A percentile compares a stretch with the other conserved stretches of the same genome.
Evolutionary conservation across 2,888 invertebrate genomes (phyloP).

Genomic region (Meganola albula): DNA sequence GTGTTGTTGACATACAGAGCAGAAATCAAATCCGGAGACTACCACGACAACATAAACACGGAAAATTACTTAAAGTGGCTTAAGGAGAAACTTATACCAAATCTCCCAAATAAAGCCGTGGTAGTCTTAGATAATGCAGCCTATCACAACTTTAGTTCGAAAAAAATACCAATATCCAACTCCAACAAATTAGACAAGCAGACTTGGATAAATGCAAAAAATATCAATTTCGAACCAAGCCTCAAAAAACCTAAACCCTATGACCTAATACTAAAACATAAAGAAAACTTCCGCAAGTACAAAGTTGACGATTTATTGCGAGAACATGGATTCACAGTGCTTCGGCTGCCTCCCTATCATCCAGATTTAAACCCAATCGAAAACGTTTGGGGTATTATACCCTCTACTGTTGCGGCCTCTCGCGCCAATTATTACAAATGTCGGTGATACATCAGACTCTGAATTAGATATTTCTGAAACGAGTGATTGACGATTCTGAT

Average conservation of each 20-base stretch:
- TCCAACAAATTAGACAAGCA: constrained; percentile 1
- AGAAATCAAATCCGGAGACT: constrained; percentile 19
- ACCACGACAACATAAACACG: constrained; percentile 22
- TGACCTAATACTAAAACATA: constrained; percentile 3
- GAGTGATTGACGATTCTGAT: background rate
- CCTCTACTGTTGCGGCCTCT: too few species aligned
- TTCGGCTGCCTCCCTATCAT: constrained; percentile 5
- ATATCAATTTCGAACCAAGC: background rate
- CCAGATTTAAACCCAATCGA: constrained; percentile 1
- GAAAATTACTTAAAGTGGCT: constrained; percentile 18
- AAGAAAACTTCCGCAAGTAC: background rate
- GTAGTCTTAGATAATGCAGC: constrained; percentile 2
- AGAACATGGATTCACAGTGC: constrained; percentile 6
- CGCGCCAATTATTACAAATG: background rate
- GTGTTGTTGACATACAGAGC: constrained; percentile 24
- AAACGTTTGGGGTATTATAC: background rate
- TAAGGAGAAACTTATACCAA: constrained; percentile 22
- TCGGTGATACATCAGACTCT: background rate
- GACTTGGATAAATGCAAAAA: constrained; percentile 1
- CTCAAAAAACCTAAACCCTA: constrained; percentile 1
- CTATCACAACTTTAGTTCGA: background rate
- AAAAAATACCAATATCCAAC: constrained; percentile 1
- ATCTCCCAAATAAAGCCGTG: constrained; percentile 7
- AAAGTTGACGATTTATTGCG: constrained; percentile 1
- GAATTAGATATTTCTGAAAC: background rate